A percentile compares a stretch with the other conserved stretches of the same genome.
Evolutionary conservation across 2,113 vertebrate genomes (phyloP).

Genomic region (Rissa tridactyla): DNA sequence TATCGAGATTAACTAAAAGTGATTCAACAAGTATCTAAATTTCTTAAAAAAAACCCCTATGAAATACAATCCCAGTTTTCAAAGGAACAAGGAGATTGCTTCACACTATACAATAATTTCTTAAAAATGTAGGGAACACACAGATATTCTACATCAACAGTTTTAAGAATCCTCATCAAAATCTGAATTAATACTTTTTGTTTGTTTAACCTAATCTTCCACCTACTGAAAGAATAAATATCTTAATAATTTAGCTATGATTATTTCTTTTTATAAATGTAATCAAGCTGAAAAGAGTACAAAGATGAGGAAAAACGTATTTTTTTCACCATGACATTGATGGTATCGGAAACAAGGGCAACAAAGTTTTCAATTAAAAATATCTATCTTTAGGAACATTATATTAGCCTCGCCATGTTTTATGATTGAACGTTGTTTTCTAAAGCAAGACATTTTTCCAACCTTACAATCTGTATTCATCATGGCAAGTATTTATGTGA

Average conservation of each 20-base stretch:
- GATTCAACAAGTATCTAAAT: background rate
- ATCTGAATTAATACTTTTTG: background rate
- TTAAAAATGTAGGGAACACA: background rate
- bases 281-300: background rate
- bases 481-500: background rate
- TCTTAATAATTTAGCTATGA: background rate
- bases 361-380: background rate
- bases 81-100: background rate
- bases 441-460: background rate
- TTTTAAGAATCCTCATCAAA: background rate
- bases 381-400: background rate
- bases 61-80: background rate
- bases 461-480: background rate
- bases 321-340: background rate
- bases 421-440: background rate
- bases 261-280: background rate
- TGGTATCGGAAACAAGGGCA: background rate
- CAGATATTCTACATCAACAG: background rate
- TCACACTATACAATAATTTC: background rate
- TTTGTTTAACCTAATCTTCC: background rate
- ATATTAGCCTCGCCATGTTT: background rate
- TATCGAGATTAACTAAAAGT: background rate
- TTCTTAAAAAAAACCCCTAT: background rate
- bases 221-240: background rate
- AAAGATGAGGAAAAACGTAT: background rate